These are phyloP conservation scores for Drosophila ercepeae DNA, from an alignment of 1,140 invertebrate genomes.

Conservation along the genomic window DNA sequence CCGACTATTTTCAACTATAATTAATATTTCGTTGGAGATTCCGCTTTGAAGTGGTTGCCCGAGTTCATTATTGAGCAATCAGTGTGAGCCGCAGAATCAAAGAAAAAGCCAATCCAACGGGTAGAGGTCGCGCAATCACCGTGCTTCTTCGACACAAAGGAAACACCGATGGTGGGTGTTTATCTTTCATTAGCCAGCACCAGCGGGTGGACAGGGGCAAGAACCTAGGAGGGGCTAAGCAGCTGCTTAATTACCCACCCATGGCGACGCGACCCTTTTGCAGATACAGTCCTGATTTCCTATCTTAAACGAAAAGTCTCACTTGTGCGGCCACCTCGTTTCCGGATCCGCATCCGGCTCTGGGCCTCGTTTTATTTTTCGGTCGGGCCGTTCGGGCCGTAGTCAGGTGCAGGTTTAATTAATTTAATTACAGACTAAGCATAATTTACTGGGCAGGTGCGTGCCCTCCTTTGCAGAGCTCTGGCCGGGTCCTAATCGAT, in stretches of 20 bases:
- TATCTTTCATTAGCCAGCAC: slow-evolving; percentile 68
- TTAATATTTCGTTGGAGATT: slow-evolving; percentile 55
- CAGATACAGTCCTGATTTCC: slow-evolving; percentile 63
- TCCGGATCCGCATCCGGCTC: slow-evolving; percentile 29
- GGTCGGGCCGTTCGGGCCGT: slow-evolving; percentile 19
- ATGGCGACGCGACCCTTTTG: slow-evolving; percentile 48
- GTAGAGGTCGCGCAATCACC: background rate
- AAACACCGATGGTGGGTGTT: slow-evolving; percentile 40
- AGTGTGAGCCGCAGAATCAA: slow-evolving; percentile 9
- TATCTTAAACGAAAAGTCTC: slow-evolving; percentile 73
- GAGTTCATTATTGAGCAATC: slow-evolving; percentile 46
- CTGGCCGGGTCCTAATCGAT: slow-evolving; percentile 41
- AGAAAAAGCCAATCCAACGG: slow-evolving; percentile 13
- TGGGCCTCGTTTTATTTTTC: slow-evolving; percentile 49
- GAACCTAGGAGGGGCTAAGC: slow-evolving; percentile 47
- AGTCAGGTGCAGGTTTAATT: slow-evolving; percentile 76
- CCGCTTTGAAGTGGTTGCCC: slow-evolving; percentile 50
- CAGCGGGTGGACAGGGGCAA: too few relatives aligned
- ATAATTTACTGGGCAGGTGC: slow-evolving; percentile 78
- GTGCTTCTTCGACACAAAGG: slow-evolving; percentile 11
- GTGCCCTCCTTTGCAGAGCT: slow-evolving; percentile 45
- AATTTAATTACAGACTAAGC: slow-evolving; percentile 81
- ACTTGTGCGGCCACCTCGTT: slow-evolving; percentile 56
- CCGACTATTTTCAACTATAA: slow-evolving; percentile 52
- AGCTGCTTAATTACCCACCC: slow-evolving; percentile 75